Evolutionary conservation across 2,888 invertebrate species (phyloP), one percentile per base, ranked within the genome.

Genomic region (Leptothorax acervorum): DNA sequence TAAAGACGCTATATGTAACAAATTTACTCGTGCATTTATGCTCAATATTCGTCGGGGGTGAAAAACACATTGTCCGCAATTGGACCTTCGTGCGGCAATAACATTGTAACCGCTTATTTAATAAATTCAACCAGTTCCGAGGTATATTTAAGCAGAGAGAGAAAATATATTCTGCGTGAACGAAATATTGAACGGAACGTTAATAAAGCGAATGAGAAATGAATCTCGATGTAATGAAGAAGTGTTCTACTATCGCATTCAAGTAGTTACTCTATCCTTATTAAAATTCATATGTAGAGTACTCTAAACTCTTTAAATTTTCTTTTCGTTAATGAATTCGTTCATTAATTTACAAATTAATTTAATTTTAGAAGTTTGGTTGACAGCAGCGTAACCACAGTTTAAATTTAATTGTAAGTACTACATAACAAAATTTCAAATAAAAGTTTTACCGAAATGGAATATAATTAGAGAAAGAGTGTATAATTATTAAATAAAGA

Each of bases 121-220:
- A 66, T 42, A 45, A 31, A 55, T 28, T 68, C 42, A 42, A 55
- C 15, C 55, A 31, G 28, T 68, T 68, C 55, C 5, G 28, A 11
- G 15, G 23, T 39, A 9, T 68, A 65, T 78, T 55, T 57, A n/a
- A n/a, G 3, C n/a, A 55, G 18, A 9, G 18, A 66, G 66, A 66
- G 18, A 31, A 78, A 68, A n/a, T 68, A 55, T 66, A 57, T 78
- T 57, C 66, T 55, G 53, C 9, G n/a, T 55, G 45, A 71, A 28
- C 28, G 42, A 78, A 78, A 68, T 42, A 55, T 28, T 42, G 45
- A n/a, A 3, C 3, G 28, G 23, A 23, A 57, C n/a, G 57, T 15
- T 60, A 42, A 55, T 68, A 55, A 65, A 68, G 70, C 31, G 71
- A 71, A 48, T 71, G 9, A 35, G 35, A 81, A 71, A 71, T 71